Percentiles rank a stretch among this genome's conserved stretches.
Conservation (phyloP, 1,140 invertebrate genomes). For the Bombus breviceps region DNA sequence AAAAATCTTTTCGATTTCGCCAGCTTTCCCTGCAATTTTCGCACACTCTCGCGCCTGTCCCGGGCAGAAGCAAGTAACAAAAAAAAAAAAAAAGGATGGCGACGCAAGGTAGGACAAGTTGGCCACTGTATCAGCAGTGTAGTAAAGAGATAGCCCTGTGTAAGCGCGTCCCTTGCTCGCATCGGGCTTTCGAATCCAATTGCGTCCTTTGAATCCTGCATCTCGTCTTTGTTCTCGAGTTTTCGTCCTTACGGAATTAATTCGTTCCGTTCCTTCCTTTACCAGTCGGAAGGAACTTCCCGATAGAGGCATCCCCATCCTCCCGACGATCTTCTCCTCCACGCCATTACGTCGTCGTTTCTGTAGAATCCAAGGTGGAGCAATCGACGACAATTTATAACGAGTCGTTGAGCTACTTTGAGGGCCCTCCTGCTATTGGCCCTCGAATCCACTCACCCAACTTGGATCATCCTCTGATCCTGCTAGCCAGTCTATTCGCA, state of each 20-base stretch:
- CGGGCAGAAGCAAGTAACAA: background rate
- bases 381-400: conserved; percentile 68
- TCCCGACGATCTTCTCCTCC: conserved; percentile 13
- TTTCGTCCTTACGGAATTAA: conserved; percentile 74
- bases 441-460: conserved; percentile 35
- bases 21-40: background rate
- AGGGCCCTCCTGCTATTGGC: conserved; percentile 38
- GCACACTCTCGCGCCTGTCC: background rate
- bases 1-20: too few relatives aligned
- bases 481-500: conserved; percentile 5
- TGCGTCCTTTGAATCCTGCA: conserved; percentile 67
- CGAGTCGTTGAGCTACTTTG: conserved; percentile 68
- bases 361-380: conserved; percentile 40
- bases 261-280: conserved; percentile 68
- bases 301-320: conserved; percentile 52
- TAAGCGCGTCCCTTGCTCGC: background rate
- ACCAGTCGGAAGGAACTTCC: conserved; percentile 52
- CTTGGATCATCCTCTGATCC: conserved; percentile 43
- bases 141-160: background rate
- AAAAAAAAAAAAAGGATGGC: background rate
- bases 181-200: conserved; percentile 40
- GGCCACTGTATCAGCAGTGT: conserved; percentile 23
- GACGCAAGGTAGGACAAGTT: background rate
- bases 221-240: conserved; percentile 71
- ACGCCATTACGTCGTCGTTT: conserved; percentile 46